phyloP scores from a whole-genome alignment of 2,113 vertebrate species.

The Elephantulus edwardii region DNA sequence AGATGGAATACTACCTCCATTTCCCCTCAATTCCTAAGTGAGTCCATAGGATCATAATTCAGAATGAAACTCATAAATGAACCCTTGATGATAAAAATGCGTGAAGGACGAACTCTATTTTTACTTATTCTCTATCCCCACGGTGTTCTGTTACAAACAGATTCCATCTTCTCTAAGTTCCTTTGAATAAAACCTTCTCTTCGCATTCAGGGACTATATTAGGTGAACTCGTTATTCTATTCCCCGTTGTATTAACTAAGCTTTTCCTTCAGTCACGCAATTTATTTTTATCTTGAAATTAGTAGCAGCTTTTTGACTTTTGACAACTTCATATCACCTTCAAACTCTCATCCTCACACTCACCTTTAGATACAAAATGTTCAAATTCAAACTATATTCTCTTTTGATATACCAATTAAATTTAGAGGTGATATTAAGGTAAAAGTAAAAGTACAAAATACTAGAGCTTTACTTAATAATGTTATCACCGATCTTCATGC shows the following conservation, averaged over 20 bases:
- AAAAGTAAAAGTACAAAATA: constrained; percentile 75
- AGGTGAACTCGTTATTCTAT: constrained; percentile 66
- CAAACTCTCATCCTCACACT: constrained; percentile 73
- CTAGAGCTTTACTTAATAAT: constrained; percentile 73
- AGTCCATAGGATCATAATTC: not conserved
- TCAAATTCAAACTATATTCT: constrained; percentile 73
- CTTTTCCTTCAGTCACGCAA: constrained; percentile 67
- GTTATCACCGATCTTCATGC: constrained; percentile 63
- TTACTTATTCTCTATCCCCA: constrained; percentile 27
- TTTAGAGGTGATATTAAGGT: constrained; percentile 80
- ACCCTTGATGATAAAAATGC: constrained; percentile 26
- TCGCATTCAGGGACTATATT: constrained; percentile 71
- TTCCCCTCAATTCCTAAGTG: constrained; percentile 23
- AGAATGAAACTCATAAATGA: constrained; percentile 60
- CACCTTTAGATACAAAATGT: constrained; percentile 73
- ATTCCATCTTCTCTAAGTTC: constrained; percentile 67
- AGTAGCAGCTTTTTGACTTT: constrained; percentile 77
- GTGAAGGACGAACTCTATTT: constrained; percentile 72
- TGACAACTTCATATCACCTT: constrained; percentile 78
- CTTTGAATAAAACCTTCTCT: constrained; percentile 67
- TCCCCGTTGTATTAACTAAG: constrained; percentile 74
- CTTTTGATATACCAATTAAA: constrained; percentile 77
- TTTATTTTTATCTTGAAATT: constrained; percentile 80
- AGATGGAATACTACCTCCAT: not conserved
- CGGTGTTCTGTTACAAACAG: constrained; percentile 69